These are phyloP conservation scores for Drosophila leontia DNA, from an alignment of 1,140 invertebrate genomes.

Conservation along the genomic window DNA sequence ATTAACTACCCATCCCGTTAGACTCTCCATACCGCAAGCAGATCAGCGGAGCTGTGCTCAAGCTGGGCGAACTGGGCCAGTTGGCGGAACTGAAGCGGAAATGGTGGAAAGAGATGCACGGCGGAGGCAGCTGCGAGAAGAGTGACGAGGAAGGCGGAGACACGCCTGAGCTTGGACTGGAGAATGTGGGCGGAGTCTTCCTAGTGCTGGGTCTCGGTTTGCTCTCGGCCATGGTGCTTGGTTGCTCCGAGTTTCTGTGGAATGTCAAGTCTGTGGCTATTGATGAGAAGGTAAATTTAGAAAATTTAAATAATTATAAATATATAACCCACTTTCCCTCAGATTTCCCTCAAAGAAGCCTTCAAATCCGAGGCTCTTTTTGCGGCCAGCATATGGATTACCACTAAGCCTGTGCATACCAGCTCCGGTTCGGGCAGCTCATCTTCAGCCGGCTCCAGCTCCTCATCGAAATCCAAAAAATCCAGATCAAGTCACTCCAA, in stretches of 20 bases:
- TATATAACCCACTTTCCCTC: background rate
- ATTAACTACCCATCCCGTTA: conserved; percentile 57
- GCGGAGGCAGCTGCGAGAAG: conserved; percentile 71
- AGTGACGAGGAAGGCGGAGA: conserved; percentile 68
- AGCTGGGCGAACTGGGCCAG: conserved; percentile 91
- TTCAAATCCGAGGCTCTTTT: conserved; percentile 87
- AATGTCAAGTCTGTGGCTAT: conserved; percentile 88
- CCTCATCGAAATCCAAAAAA: conserved; percentile 59
- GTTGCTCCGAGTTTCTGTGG: conserved; percentile 88
- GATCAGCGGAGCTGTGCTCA: conserved; percentile 90
- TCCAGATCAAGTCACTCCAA: conserved; percentile 63
- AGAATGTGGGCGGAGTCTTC: conserved; percentile 91
- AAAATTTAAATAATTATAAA: conserved; percentile 2
- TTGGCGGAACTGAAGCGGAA: conserved; percentile 90
- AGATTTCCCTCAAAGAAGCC: conserved; percentile 87
- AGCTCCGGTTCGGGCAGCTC: conserved; percentile 60
- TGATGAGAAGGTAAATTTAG: conserved; percentile 85
- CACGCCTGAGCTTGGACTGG: conserved; percentile 86
- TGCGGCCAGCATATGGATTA: conserved; percentile 86
- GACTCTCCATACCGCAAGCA: conserved; percentile 90
- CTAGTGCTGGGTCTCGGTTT: conserved; percentile 88
- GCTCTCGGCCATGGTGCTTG: conserved; percentile 85
- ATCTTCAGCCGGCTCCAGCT: conserved; percentile 48
- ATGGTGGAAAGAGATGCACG: conserved; percentile 91
- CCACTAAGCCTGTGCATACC: conserved; percentile 75